Evolutionary conservation across 2,797 vertebrate species (phyloP).

Genomic region (Acridotheres tristis): DNA sequence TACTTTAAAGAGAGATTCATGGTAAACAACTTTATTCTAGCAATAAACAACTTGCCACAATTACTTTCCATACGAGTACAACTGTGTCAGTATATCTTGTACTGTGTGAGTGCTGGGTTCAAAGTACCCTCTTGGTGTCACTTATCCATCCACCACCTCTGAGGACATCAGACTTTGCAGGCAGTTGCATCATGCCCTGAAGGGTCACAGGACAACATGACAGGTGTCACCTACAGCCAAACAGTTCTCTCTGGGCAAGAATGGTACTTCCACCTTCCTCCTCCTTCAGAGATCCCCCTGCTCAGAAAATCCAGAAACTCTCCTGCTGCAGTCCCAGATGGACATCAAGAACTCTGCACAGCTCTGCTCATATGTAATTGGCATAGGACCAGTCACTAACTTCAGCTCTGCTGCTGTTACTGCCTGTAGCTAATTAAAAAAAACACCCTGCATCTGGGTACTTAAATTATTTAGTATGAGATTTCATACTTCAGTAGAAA

Average conservation of each 20-base stretch:
- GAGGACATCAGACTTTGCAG: not conserved
- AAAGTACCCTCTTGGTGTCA: not conserved
- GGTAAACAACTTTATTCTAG: not conserved
- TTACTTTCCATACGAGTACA: not conserved
- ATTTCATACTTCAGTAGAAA: not conserved
- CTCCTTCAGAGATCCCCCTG: not conserved
- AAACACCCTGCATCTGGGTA: accelerated
- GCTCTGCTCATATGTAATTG: accelerated
- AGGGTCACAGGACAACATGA: not conserved
- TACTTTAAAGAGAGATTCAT: not conserved
- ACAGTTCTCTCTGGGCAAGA: not conserved
- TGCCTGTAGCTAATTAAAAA: not conserved
- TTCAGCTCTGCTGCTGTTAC: not conserved
- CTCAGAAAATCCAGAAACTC: not conserved
- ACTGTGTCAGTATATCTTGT: not conserved
- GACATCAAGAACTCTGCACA: not conserved
- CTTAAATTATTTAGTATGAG: accelerated
- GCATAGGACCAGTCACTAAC: not conserved
- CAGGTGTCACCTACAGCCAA: not conserved
- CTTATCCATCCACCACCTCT: not conserved
- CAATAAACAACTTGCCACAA: not conserved
- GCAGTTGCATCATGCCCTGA: not conserved
- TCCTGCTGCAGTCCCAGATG: not conserved
- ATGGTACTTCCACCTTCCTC: not conserved
- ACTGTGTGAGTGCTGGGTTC: not conserved